These are phyloP conservation scores for Exephanes ischioxanthus DNA, from an alignment of 2,888 invertebrate genomes.

Conservation along the genomic window DNA sequence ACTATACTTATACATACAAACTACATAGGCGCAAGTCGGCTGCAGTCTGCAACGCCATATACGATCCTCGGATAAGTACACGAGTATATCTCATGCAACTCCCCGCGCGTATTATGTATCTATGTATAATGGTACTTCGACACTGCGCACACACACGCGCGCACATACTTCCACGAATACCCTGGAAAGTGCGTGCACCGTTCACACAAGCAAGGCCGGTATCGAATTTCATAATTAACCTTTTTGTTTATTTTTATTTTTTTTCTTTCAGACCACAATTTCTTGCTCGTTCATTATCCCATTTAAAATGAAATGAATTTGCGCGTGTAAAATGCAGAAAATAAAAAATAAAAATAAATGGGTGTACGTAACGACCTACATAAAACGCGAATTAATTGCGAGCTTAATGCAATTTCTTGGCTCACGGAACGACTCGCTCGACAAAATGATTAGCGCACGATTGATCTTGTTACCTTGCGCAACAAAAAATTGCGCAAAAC, in stretches of 20 bases:
- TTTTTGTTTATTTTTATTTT: background rate
- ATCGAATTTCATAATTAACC: slow-evolving; percentile 14
- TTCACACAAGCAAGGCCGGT: background rate
- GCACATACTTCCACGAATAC: background rate
- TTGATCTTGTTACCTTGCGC: no score
- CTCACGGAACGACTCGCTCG: no score
- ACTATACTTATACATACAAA: slow-evolving; percentile 9
- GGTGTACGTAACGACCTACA: background rate
- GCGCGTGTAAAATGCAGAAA: background rate
- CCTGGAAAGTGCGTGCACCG: slow-evolving; percentile 13
- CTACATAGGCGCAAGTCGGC: slow-evolving; percentile 7
- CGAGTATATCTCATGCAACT: slow-evolving; percentile 6
- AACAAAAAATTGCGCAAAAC: no score
- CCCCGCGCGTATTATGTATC: slow-evolving; percentile 6
- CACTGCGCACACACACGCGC: background rate
- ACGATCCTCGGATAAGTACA: slow-evolving; percentile 16
- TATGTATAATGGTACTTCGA: background rate
- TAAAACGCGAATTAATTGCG: background rate
- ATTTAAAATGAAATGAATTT: background rate
- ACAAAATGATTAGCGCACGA: no score
- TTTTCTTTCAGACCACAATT: background rate
- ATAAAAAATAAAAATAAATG: background rate
- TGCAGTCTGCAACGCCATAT: slow-evolving; percentile 22
- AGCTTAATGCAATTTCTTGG: no score
- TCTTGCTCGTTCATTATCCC: background rate